Conservation (phyloP, 2,113 vertebrate species). For the Perccottus glenii region DNA sequence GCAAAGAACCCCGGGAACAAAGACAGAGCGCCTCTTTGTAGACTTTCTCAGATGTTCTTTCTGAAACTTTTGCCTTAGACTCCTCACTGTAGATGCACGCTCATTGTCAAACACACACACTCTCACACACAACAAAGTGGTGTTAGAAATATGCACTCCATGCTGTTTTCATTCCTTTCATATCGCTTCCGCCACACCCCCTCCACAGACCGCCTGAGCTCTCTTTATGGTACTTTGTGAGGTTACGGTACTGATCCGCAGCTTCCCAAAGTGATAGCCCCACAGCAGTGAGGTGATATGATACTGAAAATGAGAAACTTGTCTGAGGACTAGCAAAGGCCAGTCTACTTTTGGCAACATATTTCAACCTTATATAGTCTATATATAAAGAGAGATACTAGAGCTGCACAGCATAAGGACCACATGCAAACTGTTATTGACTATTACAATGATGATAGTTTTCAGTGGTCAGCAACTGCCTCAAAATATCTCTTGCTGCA, state of each 20-base stretch:
- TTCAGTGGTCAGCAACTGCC: too few species aligned
- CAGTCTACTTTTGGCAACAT: conserved; percentile 29
- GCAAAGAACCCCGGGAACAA: conserved; percentile 66
- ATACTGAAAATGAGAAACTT: conserved; percentile 15
- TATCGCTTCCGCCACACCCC: conserved; percentile 29
- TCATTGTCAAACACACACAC: conserved; percentile 11
- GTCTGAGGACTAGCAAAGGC: conserved; percentile 32
- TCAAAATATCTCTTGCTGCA: too few species aligned
- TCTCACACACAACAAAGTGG: conserved; percentile 37
- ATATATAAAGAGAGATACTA: not conserved
- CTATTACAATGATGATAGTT: too few species aligned
- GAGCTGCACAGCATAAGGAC: too few species aligned
- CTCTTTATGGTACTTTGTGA: conserved; percentile 46
- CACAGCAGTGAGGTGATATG: conserved; percentile 17
- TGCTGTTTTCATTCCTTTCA: conserved; percentile 49
- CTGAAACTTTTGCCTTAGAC: conserved; percentile 51
- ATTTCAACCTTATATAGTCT: not conserved
- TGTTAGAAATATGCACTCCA: conserved; percentile 40
- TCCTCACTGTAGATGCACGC: conserved; percentile 14
- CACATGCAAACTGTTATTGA: too few species aligned
- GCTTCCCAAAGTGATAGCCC: conserved; percentile 33
- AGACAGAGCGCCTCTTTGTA: conserved; percentile 67
- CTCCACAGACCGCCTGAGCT: conserved; percentile 34
- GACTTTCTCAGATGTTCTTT: conserved; percentile 64
- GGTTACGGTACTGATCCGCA: conserved; percentile 31